These are phyloP conservation scores for Cotesia typhae DNA, from an alignment of 1,140 invertebrate species.

Conservation along the genomic window DNA sequence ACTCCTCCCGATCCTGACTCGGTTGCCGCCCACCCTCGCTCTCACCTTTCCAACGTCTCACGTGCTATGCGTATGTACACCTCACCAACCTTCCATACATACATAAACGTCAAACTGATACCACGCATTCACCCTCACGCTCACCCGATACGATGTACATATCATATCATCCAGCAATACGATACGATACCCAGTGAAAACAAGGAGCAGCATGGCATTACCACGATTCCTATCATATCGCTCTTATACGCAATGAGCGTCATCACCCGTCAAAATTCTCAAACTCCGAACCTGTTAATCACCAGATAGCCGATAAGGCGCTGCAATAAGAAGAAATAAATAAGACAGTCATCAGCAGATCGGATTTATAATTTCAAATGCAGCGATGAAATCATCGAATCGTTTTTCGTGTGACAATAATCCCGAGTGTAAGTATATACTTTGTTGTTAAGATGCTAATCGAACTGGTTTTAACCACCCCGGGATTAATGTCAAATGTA, in stretches of 20 bases:
- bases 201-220: no score
- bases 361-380: no score
- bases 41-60: slow-evolving; percentile 39
- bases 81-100: neutral
- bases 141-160: neutral
- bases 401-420: no score
- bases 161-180: neutral
- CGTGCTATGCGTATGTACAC: neutral
- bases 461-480: slow-evolving; percentile 30
- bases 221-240: no score
- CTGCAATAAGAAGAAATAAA: no score
- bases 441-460: slow-evolving; percentile 23
- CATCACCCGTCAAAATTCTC: no score
- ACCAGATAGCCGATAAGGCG: no score
- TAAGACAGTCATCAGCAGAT: no score
- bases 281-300: no score
- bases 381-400: no score
- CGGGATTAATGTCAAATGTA: slow-evolving; percentile 29
- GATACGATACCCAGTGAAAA: no score
- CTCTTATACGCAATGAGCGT: no score
- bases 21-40: slow-evolving; percentile 51
- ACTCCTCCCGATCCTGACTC: slow-evolving; percentile 30
- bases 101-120: slow-evolving; percentile 10
- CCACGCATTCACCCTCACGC: neutral
- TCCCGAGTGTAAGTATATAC: neutral